Evolutionary conservation across 2,888 invertebrate species (phyloP).

Genomic region (Dolomedes plantarius): DNA sequence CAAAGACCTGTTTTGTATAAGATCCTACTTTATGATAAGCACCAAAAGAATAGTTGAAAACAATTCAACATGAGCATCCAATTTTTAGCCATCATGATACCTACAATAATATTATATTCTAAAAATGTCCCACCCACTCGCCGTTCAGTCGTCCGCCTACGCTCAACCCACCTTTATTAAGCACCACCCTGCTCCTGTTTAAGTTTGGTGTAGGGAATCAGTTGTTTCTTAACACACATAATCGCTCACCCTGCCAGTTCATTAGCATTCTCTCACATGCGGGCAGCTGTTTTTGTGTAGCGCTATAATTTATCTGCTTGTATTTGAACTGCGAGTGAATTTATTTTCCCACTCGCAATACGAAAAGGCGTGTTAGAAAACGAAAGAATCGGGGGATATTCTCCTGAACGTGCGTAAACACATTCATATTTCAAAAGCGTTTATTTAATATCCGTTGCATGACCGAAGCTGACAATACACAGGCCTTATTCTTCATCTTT

Average conservation of each 20-base stretch:
- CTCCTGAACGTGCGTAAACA: no score
- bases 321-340: not conserved
- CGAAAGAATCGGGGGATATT: no score
- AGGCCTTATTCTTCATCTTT: no score
- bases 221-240: conserved; percentile 9
- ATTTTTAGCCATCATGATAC: not conserved
- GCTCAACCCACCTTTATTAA: conserved; percentile 4
- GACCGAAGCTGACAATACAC: no score
- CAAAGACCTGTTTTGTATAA: no score
- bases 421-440: no score
- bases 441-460: no score
- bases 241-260: not conserved
- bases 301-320: not conserved
- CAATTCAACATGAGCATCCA: not conserved
- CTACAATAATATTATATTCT: not conserved
- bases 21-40: no score
- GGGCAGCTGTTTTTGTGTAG: not conserved
- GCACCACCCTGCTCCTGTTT: not conserved
- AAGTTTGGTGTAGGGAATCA: not conserved
- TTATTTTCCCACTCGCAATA: not conserved
- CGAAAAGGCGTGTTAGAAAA: no score
- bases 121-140: not conserved
- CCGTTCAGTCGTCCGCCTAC: not conserved
- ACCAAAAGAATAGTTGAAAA: no score
- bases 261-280: conserved; percentile 2